Percentiles rank a stretch among this genome's conserved stretches.
Conservation (phyloP, 1,140 invertebrate species). For the Parasteatoda tepidariorum region DNA sequence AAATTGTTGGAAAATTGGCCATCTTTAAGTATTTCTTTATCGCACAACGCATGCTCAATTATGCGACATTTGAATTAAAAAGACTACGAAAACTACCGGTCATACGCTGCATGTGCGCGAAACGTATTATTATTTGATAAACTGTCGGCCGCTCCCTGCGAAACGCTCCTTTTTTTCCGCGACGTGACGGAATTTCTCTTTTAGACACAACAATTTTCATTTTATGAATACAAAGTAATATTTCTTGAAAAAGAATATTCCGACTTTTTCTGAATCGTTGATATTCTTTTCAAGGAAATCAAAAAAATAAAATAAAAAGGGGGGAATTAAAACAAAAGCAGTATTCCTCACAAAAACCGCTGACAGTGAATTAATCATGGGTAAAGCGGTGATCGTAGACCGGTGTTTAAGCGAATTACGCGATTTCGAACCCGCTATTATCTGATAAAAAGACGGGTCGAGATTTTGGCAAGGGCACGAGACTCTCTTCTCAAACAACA, state of each 20-base stretch:
- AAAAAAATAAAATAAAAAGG: neutral
- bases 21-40: conserved; percentile 48
- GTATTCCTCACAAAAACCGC: neutral
- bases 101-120: conserved; percentile 14
- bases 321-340: neutral
- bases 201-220: too few species aligned
- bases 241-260: too few species aligned
- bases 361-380: conserved; percentile 41
- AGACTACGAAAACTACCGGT: conserved; percentile 53
- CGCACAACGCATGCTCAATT: conserved; percentile 43
- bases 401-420: conserved; percentile 36
- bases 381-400: conserved; percentile 14
- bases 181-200: conserved; percentile 49
- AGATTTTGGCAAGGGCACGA: too few species aligned
- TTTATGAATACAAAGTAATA: too few species aligned
- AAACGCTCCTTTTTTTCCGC: neutral
- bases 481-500: too few species aligned
- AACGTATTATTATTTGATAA: conserved; percentile 56
- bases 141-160: conserved; percentile 29
- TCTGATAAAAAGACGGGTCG: conserved; percentile 44
- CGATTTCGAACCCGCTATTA: conserved; percentile 21
- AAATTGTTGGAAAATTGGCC: conserved; percentile 32
- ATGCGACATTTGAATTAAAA: conserved; percentile 58
- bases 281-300: too few species aligned
- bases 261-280: too few species aligned